Evolutionary conservation across 1,140 invertebrate species (phyloP).

Genomic region (Sipha flava): DNA sequence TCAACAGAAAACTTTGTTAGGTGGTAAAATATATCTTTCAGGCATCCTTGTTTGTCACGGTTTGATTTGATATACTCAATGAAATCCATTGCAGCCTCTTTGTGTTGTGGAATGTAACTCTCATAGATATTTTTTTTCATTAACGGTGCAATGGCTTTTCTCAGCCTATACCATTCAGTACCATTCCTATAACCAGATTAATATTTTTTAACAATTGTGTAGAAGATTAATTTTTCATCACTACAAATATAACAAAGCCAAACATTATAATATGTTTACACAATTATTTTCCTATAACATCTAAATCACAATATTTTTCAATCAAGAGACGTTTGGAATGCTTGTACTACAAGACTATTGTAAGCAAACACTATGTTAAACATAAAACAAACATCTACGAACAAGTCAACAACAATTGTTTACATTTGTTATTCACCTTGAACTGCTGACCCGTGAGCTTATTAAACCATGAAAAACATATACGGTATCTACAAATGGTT

Average conservation of each 20-base stretch:
- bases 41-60: conserved; percentile 34
- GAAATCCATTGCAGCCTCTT: conserved; percentile 40
- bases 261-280: too few species aligned
- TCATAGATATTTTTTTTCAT: conserved; percentile 39
- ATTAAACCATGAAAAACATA: neutral
- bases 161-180: conserved; percentile 43
- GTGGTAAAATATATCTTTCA: conserved; percentile 41
- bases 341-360: neutral
- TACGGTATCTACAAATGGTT: too few species aligned
- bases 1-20: conserved; percentile 43
- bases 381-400: neutral
- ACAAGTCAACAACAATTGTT: neutral
- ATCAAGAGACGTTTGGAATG: neutral
- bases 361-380: neutral
- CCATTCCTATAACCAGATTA: conserved; percentile 40
- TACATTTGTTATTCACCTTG: neutral
- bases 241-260: too few species aligned
- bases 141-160: conserved; percentile 40
- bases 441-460: neutral
- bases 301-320: neutral
- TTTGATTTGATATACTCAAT: conserved; percentile 40
- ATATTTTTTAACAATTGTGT: neutral
- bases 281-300: neutral
- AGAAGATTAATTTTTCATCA: too few species aligned
- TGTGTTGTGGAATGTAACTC: conserved; percentile 38